phyloP scores from a whole-genome alignment of 2,797 vertebrate species.

The Anniella stebbinsi region DNA sequence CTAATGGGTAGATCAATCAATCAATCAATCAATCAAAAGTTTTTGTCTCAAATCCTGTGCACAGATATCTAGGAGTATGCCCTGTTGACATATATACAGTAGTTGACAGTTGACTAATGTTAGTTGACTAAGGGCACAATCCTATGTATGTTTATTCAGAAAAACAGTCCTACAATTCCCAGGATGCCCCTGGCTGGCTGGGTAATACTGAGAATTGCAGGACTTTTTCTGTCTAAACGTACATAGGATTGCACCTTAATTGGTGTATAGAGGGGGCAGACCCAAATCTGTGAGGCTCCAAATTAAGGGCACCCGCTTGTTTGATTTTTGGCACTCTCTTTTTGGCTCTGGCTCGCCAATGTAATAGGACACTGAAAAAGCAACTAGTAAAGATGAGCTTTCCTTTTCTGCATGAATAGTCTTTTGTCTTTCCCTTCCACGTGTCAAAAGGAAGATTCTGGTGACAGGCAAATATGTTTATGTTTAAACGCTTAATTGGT shows the following conservation, averaged over 20 bases:
- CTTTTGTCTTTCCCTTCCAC: neutral
- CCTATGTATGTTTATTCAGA: too few species aligned
- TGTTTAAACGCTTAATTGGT: neutral
- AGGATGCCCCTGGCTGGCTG: too few species aligned
- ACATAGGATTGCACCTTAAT: neutral
- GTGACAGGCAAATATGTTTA: neutral
- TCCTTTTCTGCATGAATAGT: too few species aligned
- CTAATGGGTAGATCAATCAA: neutral
- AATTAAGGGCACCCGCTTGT: neutral
- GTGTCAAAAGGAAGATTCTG: neutral
- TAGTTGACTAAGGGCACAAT: neutral
- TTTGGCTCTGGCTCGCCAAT: neutral
- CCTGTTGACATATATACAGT: neutral
- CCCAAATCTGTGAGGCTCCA: neutral
- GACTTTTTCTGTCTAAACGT: too few species aligned
- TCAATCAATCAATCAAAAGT: neutral
- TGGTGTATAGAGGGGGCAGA: neutral
- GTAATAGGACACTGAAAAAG: neutral
- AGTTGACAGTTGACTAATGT: neutral
- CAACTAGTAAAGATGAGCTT: neutral
- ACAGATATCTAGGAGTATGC: neutral
- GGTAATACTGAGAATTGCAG: too few species aligned
- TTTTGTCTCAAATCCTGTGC: neutral
- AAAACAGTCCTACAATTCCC: too few species aligned
- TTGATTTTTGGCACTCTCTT: neutral